phyloP scores from a whole-genome alignment of 1,140 invertebrate species.

The Heterodera carotae region DNA sequence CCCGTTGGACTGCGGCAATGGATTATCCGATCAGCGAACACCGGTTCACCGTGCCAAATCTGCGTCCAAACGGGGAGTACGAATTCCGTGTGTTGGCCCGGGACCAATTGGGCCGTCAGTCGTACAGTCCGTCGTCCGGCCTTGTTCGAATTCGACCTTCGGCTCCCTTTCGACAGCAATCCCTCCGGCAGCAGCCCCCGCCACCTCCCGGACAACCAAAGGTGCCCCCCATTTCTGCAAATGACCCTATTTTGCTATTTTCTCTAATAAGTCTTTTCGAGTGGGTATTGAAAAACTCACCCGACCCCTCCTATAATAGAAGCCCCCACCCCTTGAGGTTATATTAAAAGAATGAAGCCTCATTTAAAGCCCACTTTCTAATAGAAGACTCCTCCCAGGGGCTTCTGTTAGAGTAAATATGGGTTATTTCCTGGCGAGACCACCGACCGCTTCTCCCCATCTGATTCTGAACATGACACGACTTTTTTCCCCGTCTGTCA shows the following conservation, averaged over 20 bases:
- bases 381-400: too few relatives aligned
- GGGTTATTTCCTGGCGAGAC: too few relatives aligned
- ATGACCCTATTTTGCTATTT: too few relatives aligned
- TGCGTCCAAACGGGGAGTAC: constrained; percentile 63
- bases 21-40: constrained; percentile 28
- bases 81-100: constrained; percentile 60
- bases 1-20: constrained; percentile 27
- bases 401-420: too few relatives aligned
- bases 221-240: constrained; percentile 13
- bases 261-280: too few relatives aligned
- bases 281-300: too few relatives aligned
- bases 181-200: constrained; percentile 10
- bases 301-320: too few relatives aligned
- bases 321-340: too few relatives aligned
- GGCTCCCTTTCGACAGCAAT: constrained; percentile 38
- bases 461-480: too few relatives aligned
- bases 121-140: constrained; percentile 56
- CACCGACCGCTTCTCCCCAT: too few relatives aligned
- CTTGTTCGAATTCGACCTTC: constrained; percentile 55
- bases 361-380: too few relatives aligned
- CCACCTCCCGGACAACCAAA: constrained; percentile 54
- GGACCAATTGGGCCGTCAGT: constrained; percentile 58
- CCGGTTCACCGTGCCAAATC: constrained; percentile 41
- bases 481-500: not conserved
- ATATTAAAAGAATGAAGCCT: too few relatives aligned